Conservation (phyloP, 1,140 invertebrate species). For the Trichonephila clavipes region DNA sequence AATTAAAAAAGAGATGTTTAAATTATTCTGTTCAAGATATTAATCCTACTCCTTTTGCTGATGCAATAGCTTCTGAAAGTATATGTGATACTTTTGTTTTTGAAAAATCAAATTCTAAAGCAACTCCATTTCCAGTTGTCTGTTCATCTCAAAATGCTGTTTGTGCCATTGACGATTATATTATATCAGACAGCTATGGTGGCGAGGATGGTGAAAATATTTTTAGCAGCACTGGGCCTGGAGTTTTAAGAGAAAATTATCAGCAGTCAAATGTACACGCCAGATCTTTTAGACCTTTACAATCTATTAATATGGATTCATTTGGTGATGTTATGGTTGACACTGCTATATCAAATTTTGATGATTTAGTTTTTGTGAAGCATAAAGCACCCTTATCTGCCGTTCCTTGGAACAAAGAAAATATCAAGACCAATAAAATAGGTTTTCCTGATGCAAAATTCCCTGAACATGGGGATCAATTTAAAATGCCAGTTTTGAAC, state of each 20-base stretch:
- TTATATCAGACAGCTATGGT: slow-evolving; percentile 12
- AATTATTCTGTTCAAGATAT: slow-evolving; percentile 10
- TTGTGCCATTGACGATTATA: neutral
- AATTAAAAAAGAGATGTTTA: slow-evolving; percentile 53
- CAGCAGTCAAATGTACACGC: slow-evolving; percentile 7
- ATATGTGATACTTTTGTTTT: neutral
- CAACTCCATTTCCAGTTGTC: neutral
- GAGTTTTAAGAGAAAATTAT: neutral
- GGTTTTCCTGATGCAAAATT: slow-evolving; percentile 34
- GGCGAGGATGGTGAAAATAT: neutral
- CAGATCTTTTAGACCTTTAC: slow-evolving; percentile 24
- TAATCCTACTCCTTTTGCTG: slow-evolving; percentile 27
- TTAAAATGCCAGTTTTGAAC: slow-evolving; percentile 10
- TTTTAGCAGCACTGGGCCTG: neutral
- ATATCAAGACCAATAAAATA: slow-evolving; percentile 45
- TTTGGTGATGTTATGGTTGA: slow-evolving; percentile 39
- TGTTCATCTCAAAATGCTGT: neutral
- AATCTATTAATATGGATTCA: slow-evolving; percentile 46
- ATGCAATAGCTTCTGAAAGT: neutral
- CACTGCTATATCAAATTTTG: neutral
- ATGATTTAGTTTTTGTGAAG: slow-evolving; percentile 10
- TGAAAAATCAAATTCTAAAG: neutral
- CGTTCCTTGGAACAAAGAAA: slow-evolving; percentile 61
- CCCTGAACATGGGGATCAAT: slow-evolving; percentile 2
- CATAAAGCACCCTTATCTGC: neutral